Percentiles rank a stretch among this genome's conserved stretches.
Conservation (phyloP, 2,113 vertebrate species). For the Otocyon megalotis region DNA sequence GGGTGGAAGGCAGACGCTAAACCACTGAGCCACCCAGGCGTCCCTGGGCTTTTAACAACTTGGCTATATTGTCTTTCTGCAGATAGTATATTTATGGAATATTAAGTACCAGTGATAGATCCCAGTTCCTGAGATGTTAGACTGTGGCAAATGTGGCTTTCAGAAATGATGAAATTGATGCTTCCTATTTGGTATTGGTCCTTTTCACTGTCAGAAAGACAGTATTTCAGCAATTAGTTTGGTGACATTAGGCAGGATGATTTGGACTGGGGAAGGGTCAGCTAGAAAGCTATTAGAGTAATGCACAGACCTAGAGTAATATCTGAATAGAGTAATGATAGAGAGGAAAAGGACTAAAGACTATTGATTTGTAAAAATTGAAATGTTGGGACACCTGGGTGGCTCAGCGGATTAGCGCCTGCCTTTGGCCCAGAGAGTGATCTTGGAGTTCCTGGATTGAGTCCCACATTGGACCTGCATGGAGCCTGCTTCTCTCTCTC, state of each 20-base stretch:
- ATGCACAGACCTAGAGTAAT: background rate
- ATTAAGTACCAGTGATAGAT: background rate
- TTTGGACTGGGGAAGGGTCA: conserved; percentile 1
- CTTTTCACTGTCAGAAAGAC: background rate
- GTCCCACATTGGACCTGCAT: no score
- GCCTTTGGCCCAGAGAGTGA: background rate
- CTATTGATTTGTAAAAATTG: background rate
- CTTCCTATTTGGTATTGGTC: background rate
- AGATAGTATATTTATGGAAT: background rate
- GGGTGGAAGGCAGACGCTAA: no score
- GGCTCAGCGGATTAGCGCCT: background rate
- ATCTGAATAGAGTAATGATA: background rate
- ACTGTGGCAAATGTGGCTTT: background rate
- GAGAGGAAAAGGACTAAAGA: background rate
- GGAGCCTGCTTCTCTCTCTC: no score
- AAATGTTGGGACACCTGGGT: background rate
- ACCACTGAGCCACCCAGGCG: no score
- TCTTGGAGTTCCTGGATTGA: no score
- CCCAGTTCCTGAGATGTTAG: background rate
- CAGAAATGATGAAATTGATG: background rate
- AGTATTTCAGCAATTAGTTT: conserved; percentile 3
- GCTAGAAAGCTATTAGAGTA: background rate
- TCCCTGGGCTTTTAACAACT: background rate
- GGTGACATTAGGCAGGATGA: background rate
- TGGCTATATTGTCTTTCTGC: background rate